phyloP scores from a whole-genome alignment of 2,113 vertebrate species.

The Heterotilapia buettikoferi region DNA sequence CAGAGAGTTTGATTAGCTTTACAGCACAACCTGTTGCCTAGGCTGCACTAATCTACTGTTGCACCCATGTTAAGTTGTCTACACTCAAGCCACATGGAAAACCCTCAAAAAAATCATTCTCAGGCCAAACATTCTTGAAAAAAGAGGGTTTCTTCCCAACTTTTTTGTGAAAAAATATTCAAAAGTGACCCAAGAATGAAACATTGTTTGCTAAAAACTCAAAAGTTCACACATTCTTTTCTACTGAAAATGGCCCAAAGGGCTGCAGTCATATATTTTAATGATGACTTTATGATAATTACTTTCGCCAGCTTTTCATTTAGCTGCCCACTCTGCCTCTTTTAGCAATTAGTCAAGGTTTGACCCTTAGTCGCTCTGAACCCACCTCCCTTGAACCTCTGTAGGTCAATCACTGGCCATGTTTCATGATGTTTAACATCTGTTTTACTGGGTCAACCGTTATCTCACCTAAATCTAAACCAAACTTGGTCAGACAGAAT shows the following conservation, averaged over 20 bases:
- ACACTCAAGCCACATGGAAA: background rate
- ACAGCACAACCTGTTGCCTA: background rate
- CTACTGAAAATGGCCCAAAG: background rate
- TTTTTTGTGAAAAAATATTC: background rate
- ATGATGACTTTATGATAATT: background rate
- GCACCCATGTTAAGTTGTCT: background rate
- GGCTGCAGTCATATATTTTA: background rate
- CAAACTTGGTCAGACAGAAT: background rate
- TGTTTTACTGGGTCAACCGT: constrained; percentile 46
- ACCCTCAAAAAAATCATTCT: background rate
- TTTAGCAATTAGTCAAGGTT: constrained; percentile 41
- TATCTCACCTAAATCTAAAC: constrained; percentile 37
- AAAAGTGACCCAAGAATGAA: background rate
- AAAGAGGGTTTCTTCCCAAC: background rate
- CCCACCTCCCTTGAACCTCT: background rate
- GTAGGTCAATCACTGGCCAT: constrained; percentile 14
- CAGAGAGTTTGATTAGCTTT: constrained; percentile 28
- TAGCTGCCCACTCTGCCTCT: constrained; percentile 12
- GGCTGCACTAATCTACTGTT: background rate
- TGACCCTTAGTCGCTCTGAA: constrained; percentile 7
- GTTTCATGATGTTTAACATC: constrained; percentile 53
- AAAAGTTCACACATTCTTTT: background rate
- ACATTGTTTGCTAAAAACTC: background rate
- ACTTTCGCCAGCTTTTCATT: background rate
- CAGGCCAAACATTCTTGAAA: background rate